phyloP scores from a whole-genome alignment of 2,113 vertebrate species.

The Hippotragus niger region DNA sequence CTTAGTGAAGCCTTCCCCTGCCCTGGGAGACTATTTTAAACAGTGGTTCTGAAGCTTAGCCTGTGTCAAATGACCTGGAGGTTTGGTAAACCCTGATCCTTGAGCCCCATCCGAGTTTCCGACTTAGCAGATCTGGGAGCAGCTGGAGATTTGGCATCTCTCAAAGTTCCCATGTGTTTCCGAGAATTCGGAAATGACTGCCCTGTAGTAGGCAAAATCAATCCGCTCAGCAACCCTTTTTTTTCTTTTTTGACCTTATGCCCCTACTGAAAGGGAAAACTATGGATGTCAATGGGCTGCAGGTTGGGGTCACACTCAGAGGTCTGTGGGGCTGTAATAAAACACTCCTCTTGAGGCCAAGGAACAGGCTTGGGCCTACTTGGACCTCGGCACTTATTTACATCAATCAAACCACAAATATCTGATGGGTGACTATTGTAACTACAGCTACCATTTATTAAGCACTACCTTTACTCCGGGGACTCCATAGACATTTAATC shows the following conservation, averaged over 20 bases:
- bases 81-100: fast-evolving
- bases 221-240: background rate
- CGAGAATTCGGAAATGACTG: background rate
- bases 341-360: background rate
- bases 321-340: background rate
- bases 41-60: background rate
- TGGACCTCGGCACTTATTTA: background rate
- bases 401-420: background rate
- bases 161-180: background rate
- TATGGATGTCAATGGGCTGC: background rate
- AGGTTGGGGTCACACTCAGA: background rate
- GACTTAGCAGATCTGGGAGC: background rate
- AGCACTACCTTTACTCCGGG: background rate
- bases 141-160: background rate
- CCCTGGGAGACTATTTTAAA: background rate
- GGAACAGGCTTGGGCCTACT: background rate
- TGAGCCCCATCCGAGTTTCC: background rate
- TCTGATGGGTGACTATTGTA: background rate
- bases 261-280: background rate
- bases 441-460: background rate
- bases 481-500: background rate
- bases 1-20: background rate
- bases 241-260: background rate
- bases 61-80: background rate
- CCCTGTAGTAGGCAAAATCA: background rate